These are phyloP conservation scores for Piliocolobus tephrosceles DNA, from an alignment of 2,113 vertebrate species.

Conservation along the genomic window DNA sequence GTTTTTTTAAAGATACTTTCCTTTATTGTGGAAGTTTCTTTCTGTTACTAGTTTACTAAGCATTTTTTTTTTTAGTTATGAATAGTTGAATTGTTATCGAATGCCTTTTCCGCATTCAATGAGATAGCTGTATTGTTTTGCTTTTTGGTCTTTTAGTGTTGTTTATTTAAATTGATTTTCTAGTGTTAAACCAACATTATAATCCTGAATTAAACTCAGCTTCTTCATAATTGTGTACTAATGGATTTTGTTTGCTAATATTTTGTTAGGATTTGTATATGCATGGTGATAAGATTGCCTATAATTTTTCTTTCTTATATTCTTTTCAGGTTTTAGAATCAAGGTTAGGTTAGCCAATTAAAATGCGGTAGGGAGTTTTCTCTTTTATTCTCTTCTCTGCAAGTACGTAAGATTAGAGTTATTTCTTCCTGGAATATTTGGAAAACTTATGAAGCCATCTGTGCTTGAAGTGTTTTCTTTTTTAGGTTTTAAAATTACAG, in stretches of 20 bases:
- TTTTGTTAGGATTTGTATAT: background rate
- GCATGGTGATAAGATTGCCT: background rate
- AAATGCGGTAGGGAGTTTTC: background rate
- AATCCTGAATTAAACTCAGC: background rate
- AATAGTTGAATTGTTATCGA: background rate
- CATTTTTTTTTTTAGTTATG: background rate
- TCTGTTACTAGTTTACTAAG: slow-evolving; percentile 6
- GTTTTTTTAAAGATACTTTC: background rate
- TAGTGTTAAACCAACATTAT: background rate
- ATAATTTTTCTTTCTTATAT: background rate
- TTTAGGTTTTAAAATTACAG: background rate
- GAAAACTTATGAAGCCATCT: slow-evolving; percentile 36
- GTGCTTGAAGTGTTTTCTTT: background rate
- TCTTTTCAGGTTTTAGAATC: slow-evolving; percentile 5
- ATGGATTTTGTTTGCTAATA: background rate
- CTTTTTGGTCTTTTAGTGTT: background rate
- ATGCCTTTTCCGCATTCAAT: background rate
- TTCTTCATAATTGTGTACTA: background rate
- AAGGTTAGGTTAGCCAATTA: background rate
- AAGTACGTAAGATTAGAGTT: slow-evolving; percentile 23
- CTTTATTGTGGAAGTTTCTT: background rate
- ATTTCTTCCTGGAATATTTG: slow-evolving; percentile 30
- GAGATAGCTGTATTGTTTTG: background rate
- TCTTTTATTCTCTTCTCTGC: background rate
- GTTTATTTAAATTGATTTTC: background rate